Conservation (phyloP, 2,113 vertebrate species). For the Paramisgurnus dabryanus region DNA sequence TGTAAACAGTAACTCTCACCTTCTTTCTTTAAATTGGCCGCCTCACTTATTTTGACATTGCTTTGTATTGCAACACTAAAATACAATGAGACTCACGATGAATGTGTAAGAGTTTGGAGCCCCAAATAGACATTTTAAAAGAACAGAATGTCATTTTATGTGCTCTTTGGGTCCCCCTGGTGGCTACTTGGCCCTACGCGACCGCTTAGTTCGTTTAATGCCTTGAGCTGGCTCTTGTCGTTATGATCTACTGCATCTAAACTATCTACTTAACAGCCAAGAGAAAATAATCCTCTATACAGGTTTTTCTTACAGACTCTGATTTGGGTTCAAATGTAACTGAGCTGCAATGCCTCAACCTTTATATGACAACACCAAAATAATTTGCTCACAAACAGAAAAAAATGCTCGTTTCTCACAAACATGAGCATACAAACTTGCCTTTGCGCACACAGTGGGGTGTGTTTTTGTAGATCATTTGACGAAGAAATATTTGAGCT, state of each 20-base stretch:
- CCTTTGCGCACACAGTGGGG: conserved; percentile 70
- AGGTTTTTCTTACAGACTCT: neutral
- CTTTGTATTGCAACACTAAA: no score
- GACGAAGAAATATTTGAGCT: conserved; percentile 77
- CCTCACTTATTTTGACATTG: no score
- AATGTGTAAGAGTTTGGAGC: no score
- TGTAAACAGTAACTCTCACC: no score
- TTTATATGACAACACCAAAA: conserved; percentile 15
- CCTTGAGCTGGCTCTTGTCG: no score
- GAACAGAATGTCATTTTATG: no score
- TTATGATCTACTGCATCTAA: neutral
- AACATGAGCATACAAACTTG: conserved; percentile 44
- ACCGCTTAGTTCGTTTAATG: no score
- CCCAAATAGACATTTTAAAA: no score
- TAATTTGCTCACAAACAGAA: conserved; percentile 25
- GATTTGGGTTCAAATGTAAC: neutral
- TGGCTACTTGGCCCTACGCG: no score
- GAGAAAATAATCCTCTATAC: neutral
- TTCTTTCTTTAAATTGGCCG: no score
- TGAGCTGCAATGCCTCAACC: conserved; percentile 5
- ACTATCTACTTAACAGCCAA: neutral
- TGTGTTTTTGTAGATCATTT: conserved; percentile 78
- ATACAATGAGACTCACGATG: no score
- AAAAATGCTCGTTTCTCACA: neutral
- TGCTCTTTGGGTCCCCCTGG: no score